Conservation (phyloP, 92 coral and sea anemone species). For the Umimayanthus kanabou region DNA sequence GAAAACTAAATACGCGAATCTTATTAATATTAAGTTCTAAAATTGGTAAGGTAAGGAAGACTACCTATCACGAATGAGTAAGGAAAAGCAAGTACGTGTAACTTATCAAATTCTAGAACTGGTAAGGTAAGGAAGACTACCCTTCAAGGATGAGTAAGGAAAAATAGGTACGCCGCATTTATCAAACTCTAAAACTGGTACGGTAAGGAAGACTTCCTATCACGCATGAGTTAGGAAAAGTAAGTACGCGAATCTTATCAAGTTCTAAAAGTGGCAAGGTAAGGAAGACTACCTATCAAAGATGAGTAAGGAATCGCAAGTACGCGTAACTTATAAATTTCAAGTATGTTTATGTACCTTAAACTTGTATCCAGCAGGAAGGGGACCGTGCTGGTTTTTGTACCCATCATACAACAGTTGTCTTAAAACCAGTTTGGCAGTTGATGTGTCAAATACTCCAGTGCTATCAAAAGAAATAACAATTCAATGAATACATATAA, state of each 20-base stretch:
- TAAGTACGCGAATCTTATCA: not conserved
- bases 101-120: not conserved
- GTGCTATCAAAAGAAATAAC: slow-evolving; percentile 48
- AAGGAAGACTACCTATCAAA: not conserved
- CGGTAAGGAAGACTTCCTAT: not conserved
- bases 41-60: not conserved
- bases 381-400: slow-evolving; percentile 59
- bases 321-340: not conserved
- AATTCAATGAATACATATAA: not conserved
- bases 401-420: slow-evolving; percentile 90
- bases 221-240: not conserved
- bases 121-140: too few species aligned
- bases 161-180: not conserved
- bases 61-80: not conserved
- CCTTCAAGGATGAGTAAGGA: not conserved
- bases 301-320: too few species aligned
- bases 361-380: slow-evolving; percentile 81
- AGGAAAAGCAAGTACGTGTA: not conserved
- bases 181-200: not conserved
- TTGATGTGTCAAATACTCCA: slow-evolving; percentile 64
- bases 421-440: slow-evolving; percentile 73
- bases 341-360: slow-evolving; percentile 55
- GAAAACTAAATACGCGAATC: too few species aligned
- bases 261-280: not conserved
- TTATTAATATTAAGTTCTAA: too few species aligned